phyloP scores from a whole-genome alignment of 2,797 vertebrate species.

The Choloepus didactylus region DNA sequence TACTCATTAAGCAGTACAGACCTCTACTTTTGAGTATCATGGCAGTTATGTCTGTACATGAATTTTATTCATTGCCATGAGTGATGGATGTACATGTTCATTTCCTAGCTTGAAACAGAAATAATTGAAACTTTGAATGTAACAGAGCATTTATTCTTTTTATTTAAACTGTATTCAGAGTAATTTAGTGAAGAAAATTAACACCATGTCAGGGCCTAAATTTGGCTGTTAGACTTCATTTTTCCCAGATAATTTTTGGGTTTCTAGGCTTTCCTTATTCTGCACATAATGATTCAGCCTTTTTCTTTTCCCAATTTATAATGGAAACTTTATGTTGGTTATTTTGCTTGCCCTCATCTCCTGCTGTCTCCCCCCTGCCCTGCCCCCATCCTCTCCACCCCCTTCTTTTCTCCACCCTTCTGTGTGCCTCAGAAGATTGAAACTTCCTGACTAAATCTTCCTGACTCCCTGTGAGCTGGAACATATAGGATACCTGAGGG shows the following conservation, averaged over 20 bases:
- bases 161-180: slow-evolving; percentile 8
- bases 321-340: not conserved
- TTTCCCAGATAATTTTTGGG: slow-evolving; percentile 3
- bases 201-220: not conserved
- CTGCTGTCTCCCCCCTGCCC: not conserved
- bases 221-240: slow-evolving; percentile 11
- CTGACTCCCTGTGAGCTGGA: not conserved
- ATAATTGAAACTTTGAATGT: not conserved
- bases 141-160: slow-evolving; percentile 41
- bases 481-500: not conserved
- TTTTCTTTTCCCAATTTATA: not conserved
- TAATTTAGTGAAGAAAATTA: slow-evolving; percentile 50
- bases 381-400: not conserved
- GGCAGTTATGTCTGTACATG: slow-evolving; percentile 24
- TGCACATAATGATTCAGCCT: not conserved
- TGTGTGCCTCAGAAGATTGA: not conserved
- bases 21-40: not conserved
- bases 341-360: not conserved
- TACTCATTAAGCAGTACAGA: not conserved
- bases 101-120: not conserved
- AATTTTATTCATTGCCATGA: slow-evolving; percentile 56
- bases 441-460: not conserved
- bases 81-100: slow-evolving; percentile 16
- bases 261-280: not conserved
- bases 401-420: not conserved